Evolutionary conservation across 1,140 invertebrate species (phyloP).

Genomic region (Drosophila ohnishii): DNA sequence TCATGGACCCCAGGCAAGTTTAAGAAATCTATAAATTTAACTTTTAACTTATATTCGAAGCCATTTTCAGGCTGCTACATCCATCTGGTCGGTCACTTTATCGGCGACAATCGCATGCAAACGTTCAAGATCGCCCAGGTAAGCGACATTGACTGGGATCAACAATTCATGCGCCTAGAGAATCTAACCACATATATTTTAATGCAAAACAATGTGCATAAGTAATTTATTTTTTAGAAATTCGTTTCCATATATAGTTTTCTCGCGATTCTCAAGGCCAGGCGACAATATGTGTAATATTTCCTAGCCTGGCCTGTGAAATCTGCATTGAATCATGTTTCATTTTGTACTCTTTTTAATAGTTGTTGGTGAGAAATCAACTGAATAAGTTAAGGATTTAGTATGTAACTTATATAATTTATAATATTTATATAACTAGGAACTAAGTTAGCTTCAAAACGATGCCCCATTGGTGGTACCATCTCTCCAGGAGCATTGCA

Average conservation of each 20-base stretch:
- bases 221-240: constrained; percentile 31
- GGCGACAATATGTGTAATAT: not conserved
- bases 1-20: constrained; percentile 35
- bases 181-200: constrained; percentile 61
- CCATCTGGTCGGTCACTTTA: constrained; percentile 64
- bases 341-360: constrained; percentile 64
- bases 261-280: constrained; percentile 4
- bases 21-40: not conserved
- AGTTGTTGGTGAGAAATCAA: constrained; percentile 17
- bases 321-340: constrained; percentile 30
- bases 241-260: constrained; percentile 2
- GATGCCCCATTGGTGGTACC: constrained; percentile 1
- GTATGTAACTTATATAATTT: constrained; percentile 19
- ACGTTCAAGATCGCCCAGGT: constrained; percentile 58
- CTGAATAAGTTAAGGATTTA: constrained; percentile 27
- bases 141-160: constrained; percentile 34
- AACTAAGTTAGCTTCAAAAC: constrained; percentile 44
- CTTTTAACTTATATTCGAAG: not conserved
- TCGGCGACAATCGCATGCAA: constrained; percentile 58
- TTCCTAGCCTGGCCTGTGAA: not conserved
- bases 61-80: constrained; percentile 55
- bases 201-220: constrained; percentile 56
- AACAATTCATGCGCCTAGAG: constrained; percentile 59
- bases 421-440: constrained; percentile 18
- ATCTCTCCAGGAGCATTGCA: constrained; percentile 56